Evolutionary conservation across 2,888 invertebrate species (phyloP).

Genomic region (Lacanobia wlatinum): DNA sequence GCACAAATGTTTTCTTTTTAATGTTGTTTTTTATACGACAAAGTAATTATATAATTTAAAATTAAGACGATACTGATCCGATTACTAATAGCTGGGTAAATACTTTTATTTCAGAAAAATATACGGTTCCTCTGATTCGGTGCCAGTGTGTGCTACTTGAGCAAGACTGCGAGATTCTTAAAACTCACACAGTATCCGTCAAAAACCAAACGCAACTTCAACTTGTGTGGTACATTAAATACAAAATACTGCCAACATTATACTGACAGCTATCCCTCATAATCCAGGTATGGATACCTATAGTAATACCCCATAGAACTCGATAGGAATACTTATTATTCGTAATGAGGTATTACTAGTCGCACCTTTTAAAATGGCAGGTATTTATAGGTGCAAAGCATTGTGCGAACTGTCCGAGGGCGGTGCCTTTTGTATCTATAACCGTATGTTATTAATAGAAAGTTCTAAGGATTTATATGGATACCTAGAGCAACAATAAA

Average conservation of each 20-base stretch:
- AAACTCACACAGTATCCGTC: no score
- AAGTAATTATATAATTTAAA: no score
- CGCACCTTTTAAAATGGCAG: background rate
- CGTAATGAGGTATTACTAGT: slow-evolving; percentile 40
- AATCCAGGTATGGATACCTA: slow-evolving; percentile 32
- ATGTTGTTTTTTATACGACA: no score
- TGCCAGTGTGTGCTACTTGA: no score
- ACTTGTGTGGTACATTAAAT: slow-evolving; percentile 40
- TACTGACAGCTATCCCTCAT: slow-evolving; percentile 24
- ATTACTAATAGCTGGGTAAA: no score
- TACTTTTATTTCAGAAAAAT: no score
- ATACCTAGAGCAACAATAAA: no score
- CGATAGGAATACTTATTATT: slow-evolving; percentile 39
- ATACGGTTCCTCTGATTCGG: no score
- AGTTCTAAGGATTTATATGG: background rate
- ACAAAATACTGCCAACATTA: slow-evolving; percentile 4
- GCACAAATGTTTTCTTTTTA: no score
- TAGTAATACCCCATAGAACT: slow-evolving; percentile 27
- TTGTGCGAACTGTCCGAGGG: slow-evolving; percentile 13
- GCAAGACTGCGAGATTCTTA: no score
- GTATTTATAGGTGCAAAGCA: slow-evolving; percentile 5
- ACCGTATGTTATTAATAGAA: slow-evolving; percentile 20
- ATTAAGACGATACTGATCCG: no score
- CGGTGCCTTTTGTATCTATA: slow-evolving; percentile 33
- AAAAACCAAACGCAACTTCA: background rate